Conservation (phyloP, 2,113 vertebrate species). For the Rhinolophus sinicus region DNA sequence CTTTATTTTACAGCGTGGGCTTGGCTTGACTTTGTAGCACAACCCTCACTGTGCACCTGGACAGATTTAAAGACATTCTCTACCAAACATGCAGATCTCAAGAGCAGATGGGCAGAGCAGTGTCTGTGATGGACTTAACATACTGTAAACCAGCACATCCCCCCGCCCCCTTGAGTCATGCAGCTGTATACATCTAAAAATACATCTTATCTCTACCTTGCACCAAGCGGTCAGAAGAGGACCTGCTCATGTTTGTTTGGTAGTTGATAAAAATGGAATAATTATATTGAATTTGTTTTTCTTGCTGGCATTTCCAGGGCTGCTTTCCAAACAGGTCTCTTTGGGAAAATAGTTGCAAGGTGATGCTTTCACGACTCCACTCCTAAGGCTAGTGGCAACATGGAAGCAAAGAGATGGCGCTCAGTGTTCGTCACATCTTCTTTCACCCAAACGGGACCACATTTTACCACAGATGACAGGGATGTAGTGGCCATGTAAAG, state of each 20-base stretch:
- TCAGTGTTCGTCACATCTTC: neutral
- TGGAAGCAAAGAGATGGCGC: neutral
- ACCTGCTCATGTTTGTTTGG: slow-evolving; percentile 60
- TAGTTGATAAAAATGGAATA: slow-evolving; percentile 57
- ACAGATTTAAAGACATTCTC: slow-evolving; percentile 14
- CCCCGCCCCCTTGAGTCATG: neutral
- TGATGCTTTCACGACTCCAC: neutral
- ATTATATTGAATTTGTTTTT: slow-evolving; percentile 46
- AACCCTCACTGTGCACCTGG: neutral
- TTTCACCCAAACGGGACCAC: neutral
- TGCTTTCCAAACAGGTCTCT: slow-evolving; percentile 30
- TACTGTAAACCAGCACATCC: slow-evolving; percentile 56
- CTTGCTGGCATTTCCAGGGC: slow-evolving; percentile 26
- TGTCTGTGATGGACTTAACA: slow-evolving; percentile 48
- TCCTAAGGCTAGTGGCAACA: neutral
- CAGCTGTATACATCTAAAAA: slow-evolving; percentile 53
- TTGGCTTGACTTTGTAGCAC: neutral
- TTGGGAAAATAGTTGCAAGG: neutral
- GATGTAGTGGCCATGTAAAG: neutral
- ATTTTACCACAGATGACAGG: neutral
- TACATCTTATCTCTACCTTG: slow-evolving; percentile 48
- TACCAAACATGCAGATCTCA: neutral
- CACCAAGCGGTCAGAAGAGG: slow-evolving; percentile 33
- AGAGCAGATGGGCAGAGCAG: neutral
- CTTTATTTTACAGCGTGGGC: neutral